Percentiles rank a stretch among this genome's conserved stretches.
phyloP scores from a whole-genome alignment of 1,140 invertebrate species.

The Planococcus citri region DNA sequence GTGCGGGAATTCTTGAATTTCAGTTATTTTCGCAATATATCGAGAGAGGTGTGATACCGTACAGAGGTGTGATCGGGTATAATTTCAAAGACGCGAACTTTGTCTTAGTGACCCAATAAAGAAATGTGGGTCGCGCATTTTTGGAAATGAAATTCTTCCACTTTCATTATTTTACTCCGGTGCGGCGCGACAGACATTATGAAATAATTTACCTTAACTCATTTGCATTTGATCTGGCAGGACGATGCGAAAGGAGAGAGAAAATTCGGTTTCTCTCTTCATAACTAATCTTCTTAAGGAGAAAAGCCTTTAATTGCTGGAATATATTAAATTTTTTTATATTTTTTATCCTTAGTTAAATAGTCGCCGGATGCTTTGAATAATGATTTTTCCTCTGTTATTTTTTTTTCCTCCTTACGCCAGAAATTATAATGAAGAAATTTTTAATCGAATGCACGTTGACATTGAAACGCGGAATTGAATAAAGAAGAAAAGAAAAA shows the following conservation, averaged over 20 bases:
- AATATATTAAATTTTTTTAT: not conserved
- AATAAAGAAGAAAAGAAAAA: too few species aligned
- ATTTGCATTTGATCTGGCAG: not conserved
- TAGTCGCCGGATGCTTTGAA: too few species aligned
- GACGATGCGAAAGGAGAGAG: not conserved
- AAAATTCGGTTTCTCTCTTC: not conserved
- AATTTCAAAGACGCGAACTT: conserved; percentile 6
- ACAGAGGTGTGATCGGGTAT: not conserved
- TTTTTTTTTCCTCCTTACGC: too few species aligned
- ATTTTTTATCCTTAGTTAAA: not conserved
- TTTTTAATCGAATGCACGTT: too few species aligned
- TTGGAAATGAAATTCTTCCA: conserved; percentile 7
- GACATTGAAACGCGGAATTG: too few species aligned
- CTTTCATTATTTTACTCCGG: not conserved
- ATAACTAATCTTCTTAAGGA: not conserved
- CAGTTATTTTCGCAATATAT: conserved; percentile 7
- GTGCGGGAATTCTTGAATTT: not conserved
- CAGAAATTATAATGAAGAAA: too few species aligned
- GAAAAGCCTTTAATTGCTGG: not conserved
- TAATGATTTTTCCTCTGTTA: too few species aligned
- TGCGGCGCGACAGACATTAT: not conserved
- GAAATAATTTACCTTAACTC: conserved; percentile 4
- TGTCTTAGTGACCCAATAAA: conserved; percentile 3
- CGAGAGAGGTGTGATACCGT: not conserved
- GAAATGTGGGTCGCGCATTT: conserved; percentile 5